Conservation (phyloP, 2,113 vertebrate genomes). For the Poeciliopsis occidentalis region DNA sequence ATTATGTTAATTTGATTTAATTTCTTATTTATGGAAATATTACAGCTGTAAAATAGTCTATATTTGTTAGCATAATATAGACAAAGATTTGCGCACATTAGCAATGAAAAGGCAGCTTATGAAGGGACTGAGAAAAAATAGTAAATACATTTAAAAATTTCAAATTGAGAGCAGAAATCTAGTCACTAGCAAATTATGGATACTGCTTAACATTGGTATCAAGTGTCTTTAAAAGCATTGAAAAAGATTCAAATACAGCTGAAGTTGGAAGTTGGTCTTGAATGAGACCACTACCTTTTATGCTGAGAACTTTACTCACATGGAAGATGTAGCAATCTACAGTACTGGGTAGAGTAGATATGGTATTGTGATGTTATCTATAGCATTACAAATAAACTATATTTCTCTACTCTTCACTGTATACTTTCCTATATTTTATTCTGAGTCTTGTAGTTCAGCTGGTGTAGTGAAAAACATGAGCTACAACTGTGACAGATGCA, state of each 20-base stretch:
- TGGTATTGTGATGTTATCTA: constrained; percentile 14
- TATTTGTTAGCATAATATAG: too few species aligned
- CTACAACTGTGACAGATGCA: constrained; percentile 43
- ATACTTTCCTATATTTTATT: constrained; percentile 35
- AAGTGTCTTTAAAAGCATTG: constrained; percentile 23
- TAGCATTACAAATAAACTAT: constrained; percentile 7
- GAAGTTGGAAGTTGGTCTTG: constrained; percentile 1
- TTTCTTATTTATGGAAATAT: too few species aligned
- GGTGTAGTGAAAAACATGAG: constrained; percentile 30
- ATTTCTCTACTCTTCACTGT: background rate
- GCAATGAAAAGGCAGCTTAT: too few species aligned
- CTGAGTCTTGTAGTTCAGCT: constrained; percentile 35
- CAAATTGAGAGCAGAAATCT: too few species aligned
- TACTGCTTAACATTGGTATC: constrained; percentile 17
- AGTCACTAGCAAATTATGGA: too few species aligned
- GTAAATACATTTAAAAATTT: too few species aligned
- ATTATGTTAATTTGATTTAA: too few species aligned
- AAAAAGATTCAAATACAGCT: constrained; percentile 27
- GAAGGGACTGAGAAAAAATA: too few species aligned
- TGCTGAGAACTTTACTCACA: constrained; percentile 43
- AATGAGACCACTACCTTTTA: background rate
- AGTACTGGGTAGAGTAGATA: constrained; percentile 9
- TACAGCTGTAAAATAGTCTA: too few species aligned
- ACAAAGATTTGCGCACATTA: too few species aligned
- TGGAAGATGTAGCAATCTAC: constrained; percentile 26